Evolutionary conservation across 2,113 vertebrate genomes (phyloP).

Genomic region (Noturus placidus): DNA sequence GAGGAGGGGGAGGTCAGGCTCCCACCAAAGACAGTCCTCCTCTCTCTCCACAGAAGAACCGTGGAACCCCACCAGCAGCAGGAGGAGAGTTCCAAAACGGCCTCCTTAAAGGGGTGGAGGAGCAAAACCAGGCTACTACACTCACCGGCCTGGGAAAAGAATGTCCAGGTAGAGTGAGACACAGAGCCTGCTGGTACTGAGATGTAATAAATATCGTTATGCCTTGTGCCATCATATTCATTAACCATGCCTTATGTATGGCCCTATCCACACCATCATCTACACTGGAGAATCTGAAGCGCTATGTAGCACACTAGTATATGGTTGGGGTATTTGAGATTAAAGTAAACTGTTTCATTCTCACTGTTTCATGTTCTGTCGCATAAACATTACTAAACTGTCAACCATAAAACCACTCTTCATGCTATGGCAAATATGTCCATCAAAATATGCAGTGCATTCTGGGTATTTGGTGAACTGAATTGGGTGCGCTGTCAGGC

Average conservation of each 20-base stretch:
- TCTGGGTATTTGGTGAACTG: neutral
- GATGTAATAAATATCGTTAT: neutral
- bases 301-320: neutral
- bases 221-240: neutral
- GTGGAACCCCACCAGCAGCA: conserved; percentile 70
- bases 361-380: neutral
- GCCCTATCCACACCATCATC: neutral
- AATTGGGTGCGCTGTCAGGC: neutral
- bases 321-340: neutral
- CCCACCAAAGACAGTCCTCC: conserved; percentile 90
- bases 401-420: neutral
- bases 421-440: neutral
- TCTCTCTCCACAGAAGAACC: conserved; percentile 86
- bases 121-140: conserved; percentile 71
- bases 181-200: conserved; percentile 70
- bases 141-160: conserved; percentile 68
- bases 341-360: neutral
- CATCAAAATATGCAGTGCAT: neutral
- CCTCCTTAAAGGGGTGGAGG: conserved; percentile 71
- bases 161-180: conserved; percentile 71
- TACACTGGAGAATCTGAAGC: neutral
- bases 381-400: neutral
- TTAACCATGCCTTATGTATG: neutral
- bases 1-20: conserved; percentile 63
- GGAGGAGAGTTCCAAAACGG: conserved; percentile 81